Conservation (phyloP, 2,113 vertebrate species). For the Megaleporinus macrocephalus region DNA sequence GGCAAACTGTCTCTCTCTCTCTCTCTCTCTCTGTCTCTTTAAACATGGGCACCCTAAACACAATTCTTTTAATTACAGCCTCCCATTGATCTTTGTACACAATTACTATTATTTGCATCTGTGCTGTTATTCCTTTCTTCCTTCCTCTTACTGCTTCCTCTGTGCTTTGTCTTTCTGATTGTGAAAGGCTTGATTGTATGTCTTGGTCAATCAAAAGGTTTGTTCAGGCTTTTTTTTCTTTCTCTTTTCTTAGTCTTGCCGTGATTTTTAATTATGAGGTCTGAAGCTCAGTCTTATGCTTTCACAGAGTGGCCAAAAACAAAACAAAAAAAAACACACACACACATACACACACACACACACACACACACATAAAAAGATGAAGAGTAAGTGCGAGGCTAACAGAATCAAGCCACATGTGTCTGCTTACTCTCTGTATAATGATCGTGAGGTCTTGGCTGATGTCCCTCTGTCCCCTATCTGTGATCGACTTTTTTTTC, state of each 20-base stretch:
- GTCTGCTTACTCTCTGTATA: not conserved
- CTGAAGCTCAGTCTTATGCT: not conserved
- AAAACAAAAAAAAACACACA: no score
- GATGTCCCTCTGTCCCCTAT: not conserved
- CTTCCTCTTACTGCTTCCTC: not conserved
- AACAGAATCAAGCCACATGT: not conserved
- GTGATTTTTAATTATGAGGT: conserved; percentile 7
- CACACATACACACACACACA: no score
- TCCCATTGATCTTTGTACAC: conserved; percentile 53
- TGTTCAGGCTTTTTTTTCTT: not conserved
- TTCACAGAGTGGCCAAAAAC: not conserved
- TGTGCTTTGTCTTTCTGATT: conserved; percentile 37
- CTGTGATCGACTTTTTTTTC: not conserved
- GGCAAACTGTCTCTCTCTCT: not conserved
- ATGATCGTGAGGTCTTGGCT: not conserved
- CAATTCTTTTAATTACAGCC: conserved; percentile 62
- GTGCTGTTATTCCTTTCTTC: not conserved
- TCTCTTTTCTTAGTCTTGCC: not conserved
- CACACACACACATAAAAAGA: no score
- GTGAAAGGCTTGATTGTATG: conserved; percentile 32
- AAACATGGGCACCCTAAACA: conserved; percentile 11
- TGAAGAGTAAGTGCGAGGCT: not conserved
- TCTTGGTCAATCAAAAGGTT: conserved; percentile 22
- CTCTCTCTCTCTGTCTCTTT: not conserved
- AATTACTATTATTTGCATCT: conserved; percentile 13